Conservation (phyloP, 2,797 vertebrate genomes). For the Sebastes variabilis region DNA sequence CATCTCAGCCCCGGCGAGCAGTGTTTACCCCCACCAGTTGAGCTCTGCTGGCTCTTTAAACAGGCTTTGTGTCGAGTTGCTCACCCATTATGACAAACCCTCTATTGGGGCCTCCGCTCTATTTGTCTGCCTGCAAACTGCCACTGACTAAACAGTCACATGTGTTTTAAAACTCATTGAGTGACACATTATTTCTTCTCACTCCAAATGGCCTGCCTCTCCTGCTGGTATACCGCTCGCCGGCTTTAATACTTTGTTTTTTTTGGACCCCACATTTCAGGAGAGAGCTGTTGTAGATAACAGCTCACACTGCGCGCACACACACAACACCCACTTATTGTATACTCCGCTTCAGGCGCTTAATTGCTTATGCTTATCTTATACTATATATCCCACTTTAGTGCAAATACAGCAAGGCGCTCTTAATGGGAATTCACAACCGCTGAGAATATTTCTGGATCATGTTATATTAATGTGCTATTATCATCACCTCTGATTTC, state of each 20-base stretch:
- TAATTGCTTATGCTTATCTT: slow-evolving; percentile 76
- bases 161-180: slow-evolving; percentile 77
- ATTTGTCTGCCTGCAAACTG: slow-evolving; percentile 78
- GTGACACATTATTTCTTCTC: slow-evolving; percentile 72
- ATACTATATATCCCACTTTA: slow-evolving; percentile 59
- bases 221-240: slow-evolving; percentile 32
- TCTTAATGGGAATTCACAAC: slow-evolving; percentile 71
- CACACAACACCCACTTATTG: slow-evolving; percentile 70
- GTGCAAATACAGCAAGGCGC: slow-evolving; percentile 60
- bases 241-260: slow-evolving; percentile 64
- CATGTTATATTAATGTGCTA: slow-evolving; percentile 78
- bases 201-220: slow-evolving; percentile 49
- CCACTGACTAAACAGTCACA: slow-evolving; percentile 78
- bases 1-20: slow-evolving; percentile 57
- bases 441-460: slow-evolving; percentile 71
- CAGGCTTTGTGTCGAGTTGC: slow-evolving; percentile 77
- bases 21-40: slow-evolving; percentile 77
- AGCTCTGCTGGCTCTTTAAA: slow-evolving; percentile 76
- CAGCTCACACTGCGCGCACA: slow-evolving; percentile 43
- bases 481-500: slow-evolving; percentile 81
- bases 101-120: slow-evolving; percentile 75
- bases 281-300: slow-evolving; percentile 68
- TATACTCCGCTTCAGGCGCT: slow-evolving; percentile 61
- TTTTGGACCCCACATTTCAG: slow-evolving; percentile 60
- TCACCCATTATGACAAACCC: slow-evolving; percentile 79